phyloP scores from a whole-genome alignment of 2,113 vertebrate species.

The Xenus cinereus region DNA sequence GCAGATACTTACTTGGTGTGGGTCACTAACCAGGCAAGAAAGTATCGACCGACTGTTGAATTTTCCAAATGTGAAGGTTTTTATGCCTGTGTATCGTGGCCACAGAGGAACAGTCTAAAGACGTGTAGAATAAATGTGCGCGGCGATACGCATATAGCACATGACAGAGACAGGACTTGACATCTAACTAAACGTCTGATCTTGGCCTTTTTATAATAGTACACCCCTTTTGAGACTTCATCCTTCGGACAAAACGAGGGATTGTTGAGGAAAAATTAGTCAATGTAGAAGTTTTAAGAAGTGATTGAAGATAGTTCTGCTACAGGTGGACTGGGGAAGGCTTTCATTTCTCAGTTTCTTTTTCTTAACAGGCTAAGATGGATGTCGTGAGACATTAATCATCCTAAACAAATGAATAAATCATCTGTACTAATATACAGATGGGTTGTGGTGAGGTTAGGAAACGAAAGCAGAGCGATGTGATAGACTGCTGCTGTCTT shows the following conservation, averaged over 20 bases:
- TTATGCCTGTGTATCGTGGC: background rate
- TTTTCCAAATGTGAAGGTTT: constrained; percentile 12
- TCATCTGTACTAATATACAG: background rate
- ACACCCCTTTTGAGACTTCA: background rate
- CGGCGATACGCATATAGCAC: background rate
- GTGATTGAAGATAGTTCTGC: background rate
- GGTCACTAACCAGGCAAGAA: background rate
- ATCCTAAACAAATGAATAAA: background rate
- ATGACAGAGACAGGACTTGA: background rate
- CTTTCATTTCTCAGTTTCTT: background rate
- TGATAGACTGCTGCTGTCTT: background rate
- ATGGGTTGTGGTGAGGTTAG: background rate
- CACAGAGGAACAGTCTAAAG: background rate
- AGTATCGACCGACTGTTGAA: background rate
- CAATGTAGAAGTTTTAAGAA: background rate
- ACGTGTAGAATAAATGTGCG: background rate
- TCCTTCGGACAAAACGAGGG: background rate
- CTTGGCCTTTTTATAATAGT: background rate
- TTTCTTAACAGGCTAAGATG: background rate
- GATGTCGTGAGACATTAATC: background rate
- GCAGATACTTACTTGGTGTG: background rate
- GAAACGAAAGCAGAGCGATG: background rate
- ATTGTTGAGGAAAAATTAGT: background rate
- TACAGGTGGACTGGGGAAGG: background rate
- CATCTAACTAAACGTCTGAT: background rate